Percentiles rank a stretch among this genome's conserved stretches.
phyloP scores from a whole-genome alignment of 2,888 invertebrate genomes.

The Leucophenga montana region DNA sequence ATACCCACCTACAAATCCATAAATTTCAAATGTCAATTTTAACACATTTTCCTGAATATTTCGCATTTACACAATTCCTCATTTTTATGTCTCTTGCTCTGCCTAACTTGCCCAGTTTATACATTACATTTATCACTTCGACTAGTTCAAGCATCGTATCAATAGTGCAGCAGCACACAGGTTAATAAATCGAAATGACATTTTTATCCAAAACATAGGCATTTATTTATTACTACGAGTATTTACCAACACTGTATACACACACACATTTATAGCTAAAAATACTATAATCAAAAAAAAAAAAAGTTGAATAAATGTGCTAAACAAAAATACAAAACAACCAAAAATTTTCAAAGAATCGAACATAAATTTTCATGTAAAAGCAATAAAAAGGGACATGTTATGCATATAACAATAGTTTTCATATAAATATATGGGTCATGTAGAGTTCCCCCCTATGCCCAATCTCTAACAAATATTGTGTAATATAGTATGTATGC shows the following conservation, averaged over 20 bases:
- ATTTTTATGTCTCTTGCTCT: not conserved
- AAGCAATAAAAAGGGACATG: slow-evolving; percentile 64
- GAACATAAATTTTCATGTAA: slow-evolving; percentile 66
- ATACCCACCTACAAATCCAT: no score
- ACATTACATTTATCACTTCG: slow-evolving; percentile 4
- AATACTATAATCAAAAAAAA: slow-evolving; percentile 34
- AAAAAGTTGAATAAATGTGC: no score
- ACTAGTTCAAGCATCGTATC: not conserved
- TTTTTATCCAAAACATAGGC: slow-evolving; percentile 45
- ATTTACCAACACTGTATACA: slow-evolving; percentile 15
- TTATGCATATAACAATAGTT: slow-evolving; percentile 46
- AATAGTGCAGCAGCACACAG: slow-evolving; percentile 63
- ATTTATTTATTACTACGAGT: slow-evolving; percentile 23
- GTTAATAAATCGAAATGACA: slow-evolving; percentile 68
- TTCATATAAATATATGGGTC: not conserved
- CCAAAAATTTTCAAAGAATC: slow-evolving; percentile 37
- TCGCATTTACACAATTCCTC: no score
- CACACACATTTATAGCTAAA: not conserved
- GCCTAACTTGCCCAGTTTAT: not conserved
- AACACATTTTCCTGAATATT: not conserved
- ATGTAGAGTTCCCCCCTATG: no score
- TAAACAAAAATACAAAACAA: slow-evolving; percentile 13
- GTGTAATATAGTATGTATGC: not conserved
- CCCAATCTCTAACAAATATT: not conserved
- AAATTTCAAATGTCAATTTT: not conserved